Base-by-base conservation (phyloP, 2,113 vertebrate species). In the Paramisgurnus dabryanus region DNA sequence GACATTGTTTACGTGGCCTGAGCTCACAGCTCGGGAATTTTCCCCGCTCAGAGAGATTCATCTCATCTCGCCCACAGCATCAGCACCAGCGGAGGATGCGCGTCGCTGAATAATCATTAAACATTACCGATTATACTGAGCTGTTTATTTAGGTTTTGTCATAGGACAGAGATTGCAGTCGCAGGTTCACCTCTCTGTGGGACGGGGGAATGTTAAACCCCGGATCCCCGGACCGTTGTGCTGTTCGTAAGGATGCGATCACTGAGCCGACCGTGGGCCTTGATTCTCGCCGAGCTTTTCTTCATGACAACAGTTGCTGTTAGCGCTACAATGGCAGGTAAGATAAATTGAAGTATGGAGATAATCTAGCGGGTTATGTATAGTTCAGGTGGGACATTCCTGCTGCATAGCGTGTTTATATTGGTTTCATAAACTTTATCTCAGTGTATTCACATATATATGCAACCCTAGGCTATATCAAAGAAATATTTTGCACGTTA, bases 131-230 rank as follows among this genome's bases (percentile, higher is more conserved):
- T 22, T 15, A 12, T 27, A 15, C n/a, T 17, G 55, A 18, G n/a
- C 11, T 13, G 11, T 15, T 5, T 4, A n/a, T 18, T 17, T 11
- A 13, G 47, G 43, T 34, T 34, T 34, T 22, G 45, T 64, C 17
- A 66, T 41, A 3, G 63, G 50, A 55, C 27, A 57, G 53, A 64
- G 12, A 72, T 22, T 80, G 47, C 34, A 27, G 66, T 58, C 67
- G n/a, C 6, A n/a, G 68, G 67, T 45, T 78, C 72, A 60, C 39
- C 41, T 61, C 72, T 76, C 68, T 76, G 72, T 66, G 49, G 79
- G 64, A 78, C 82, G 81, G 80, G 84, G 89, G 89, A 82, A 91
- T 92, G 92, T 83, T 74, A 87, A 80, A 80, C 40, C 76, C 69
- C 81, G 84, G 81, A 66, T 55, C 49, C 64, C 82, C 43, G 72